phyloP scores from a whole-genome alignment of 2,888 invertebrate genomes.

The Bombylius major region DNA sequence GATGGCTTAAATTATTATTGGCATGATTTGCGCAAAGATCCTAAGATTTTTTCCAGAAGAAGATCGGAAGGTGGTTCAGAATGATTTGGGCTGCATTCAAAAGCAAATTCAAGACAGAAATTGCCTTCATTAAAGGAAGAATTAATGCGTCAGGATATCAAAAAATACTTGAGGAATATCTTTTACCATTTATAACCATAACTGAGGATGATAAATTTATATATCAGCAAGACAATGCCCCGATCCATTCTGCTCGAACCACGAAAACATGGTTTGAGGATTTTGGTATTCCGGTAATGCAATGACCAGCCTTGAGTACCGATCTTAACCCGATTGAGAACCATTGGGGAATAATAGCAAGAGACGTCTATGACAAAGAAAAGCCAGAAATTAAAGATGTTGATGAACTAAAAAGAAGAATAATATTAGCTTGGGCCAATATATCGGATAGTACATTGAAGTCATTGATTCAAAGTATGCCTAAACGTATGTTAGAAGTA shows the following conservation, averaged over 20 bases:
- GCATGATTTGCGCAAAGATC: background rate
- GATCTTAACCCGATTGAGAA: background rate
- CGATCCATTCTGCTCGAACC: background rate
- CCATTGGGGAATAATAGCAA: background rate
- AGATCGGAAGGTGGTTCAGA: too few relatives aligned
- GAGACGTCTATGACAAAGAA: background rate
- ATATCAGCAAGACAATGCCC: background rate
- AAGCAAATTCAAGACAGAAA: background rate
- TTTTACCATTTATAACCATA: background rate
- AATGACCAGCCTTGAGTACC: background rate
- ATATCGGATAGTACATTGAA: background rate
- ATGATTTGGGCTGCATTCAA: background rate
- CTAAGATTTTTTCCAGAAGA: background rate
- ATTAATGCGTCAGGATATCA: background rate
- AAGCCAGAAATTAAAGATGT: background rate
- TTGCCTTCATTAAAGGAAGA: background rate
- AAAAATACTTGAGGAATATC: background rate
- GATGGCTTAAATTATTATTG: background rate
- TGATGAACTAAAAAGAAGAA: background rate
- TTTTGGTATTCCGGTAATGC: background rate
- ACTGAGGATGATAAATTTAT: background rate
- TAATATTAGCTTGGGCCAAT: background rate
- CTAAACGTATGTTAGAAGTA: too few relatives aligned
- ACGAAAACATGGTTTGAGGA: background rate
- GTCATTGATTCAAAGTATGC: too few relatives aligned